Evolutionary conservation across 2,113 vertebrate genomes (phyloP), one percentile per base, ranked within the genome.

Genomic region (Channa argus): DNA sequence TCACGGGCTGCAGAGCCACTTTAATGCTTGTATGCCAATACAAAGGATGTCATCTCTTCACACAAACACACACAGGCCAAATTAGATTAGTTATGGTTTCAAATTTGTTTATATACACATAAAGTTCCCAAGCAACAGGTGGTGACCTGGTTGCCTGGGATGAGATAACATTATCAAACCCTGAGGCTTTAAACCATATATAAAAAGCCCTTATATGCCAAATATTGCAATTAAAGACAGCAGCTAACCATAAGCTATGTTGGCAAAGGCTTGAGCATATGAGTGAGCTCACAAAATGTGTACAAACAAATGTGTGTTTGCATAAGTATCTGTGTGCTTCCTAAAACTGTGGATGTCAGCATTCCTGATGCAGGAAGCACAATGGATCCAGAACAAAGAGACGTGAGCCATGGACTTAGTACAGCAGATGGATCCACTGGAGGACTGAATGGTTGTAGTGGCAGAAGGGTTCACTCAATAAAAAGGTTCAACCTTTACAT

Each of bases 351-450:
- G n/a, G 61, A 58, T 41, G 83, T 94, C 94, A 94, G 94, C 93
- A 93, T 92, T 94, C 90, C 92, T 82, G 81, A 53, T 67, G 71
- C 76, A 73, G 80, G 88, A 90, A 83, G 84, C 89, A 94, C 92
- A 93, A 93, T 92, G 60, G 72, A 71, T 63, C n/a, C 50, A 2
- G 78, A 85, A 93, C 92, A 93, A 94, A 89, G 88, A 82, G 64
- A 8, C 38, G 47, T 58, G 87, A 90, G 82, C 88, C 75, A 10
- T 12, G 62, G 89, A 91, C 90, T 89, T 86, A 89, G 79, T 46
- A 14, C 72, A 65, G 41, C 74, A 83, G 49, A 80, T 47, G 24
- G 59, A 79, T 76, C 70, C n/a, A 76, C 85, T 70, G 51, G 63
- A 33, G 71, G 41, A 62, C 61, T 74, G 53, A 86, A 87, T 34